Base-by-base conservation (phyloP, 2,888 invertebrate species). In the Lasioglossum oenotherae region DNA sequence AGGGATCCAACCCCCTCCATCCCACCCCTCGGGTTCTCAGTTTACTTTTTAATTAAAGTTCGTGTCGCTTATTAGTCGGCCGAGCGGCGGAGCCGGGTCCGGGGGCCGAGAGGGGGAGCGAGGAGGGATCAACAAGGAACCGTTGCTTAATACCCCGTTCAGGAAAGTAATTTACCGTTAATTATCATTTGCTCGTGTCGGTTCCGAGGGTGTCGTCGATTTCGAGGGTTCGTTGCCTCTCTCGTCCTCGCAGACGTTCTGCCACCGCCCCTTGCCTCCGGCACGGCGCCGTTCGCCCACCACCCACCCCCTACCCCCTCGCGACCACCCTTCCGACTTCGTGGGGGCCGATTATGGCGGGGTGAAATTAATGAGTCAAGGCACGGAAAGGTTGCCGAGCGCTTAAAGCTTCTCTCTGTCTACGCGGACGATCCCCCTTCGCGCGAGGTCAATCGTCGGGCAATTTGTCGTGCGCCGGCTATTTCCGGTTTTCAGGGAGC, bases 401-500 rank as follows among this genome's bases (percentile, higher is more conserved):
- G 84, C 44, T 67, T 67, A 80, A 86, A 88, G 82, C 81, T 85
- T 81, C 78, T 74, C 81, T 83, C 87, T 85, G 89, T 87, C 81
- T 82, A 81, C 81, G 87, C 76, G 82, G 38, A 67, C 60, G 79
- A 80, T 78, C 53, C 76, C 69, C 82, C 84, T 84, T 84, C 73
- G 87, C 74, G 78, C 60, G 81, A 78, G 85, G 87, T 88, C 90
- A 92, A 92, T 92, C 90, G 90, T 90, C 90, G 87, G 86, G 87
- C 89, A 92, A 92, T 92, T 92, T 92, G 92, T 92, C 92, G 91
- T 85, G 88, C 85, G 89, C 88, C 89, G 86, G 87, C 90, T 89
- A 89, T 92, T 92, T 92, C 91, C 91, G 90, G 87, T 89, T 91
- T 92, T 88, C 89, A 80, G 88, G 88, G 88, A 75, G 71, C 74